Conservation (phyloP, 2,888 invertebrate genomes). For the Dendrolimus houi region DNA sequence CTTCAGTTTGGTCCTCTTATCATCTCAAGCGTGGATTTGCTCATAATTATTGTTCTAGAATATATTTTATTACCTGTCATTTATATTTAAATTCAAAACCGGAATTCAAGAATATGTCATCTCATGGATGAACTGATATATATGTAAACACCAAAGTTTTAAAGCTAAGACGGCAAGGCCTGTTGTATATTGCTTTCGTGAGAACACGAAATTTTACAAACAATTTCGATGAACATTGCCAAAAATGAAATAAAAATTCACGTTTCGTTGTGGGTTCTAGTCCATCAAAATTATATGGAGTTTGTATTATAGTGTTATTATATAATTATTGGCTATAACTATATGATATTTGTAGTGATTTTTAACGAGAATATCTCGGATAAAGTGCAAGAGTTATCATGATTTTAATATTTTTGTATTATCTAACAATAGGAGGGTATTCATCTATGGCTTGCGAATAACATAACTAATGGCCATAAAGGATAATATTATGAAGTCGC, state of each 20-base stretch:
- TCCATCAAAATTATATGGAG: slow-evolving; percentile 60
- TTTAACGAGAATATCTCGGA: slow-evolving; percentile 38
- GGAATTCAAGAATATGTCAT: no score
- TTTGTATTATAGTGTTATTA: slow-evolving; percentile 49
- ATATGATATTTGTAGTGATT: slow-evolving; percentile 7
- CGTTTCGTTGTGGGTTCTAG: slow-evolving; percentile 69
- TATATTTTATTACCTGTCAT: no score
- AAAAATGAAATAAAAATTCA: slow-evolving; percentile 45
- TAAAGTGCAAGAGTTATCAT: slow-evolving; percentile 50
- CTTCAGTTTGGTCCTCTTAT: no score
- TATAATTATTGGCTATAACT: slow-evolving; percentile 38
- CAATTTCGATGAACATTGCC: slow-evolving; percentile 25
- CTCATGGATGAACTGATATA: slow-evolving; percentile 1
- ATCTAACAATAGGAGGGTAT: slow-evolving; percentile 68
- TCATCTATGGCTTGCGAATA: slow-evolving; percentile 72
- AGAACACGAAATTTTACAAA: neutral
- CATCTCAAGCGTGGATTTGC: no score
- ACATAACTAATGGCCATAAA: slow-evolving; percentile 71
- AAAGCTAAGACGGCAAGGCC: slow-evolving; percentile 16
- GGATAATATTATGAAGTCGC: slow-evolving; percentile 58
- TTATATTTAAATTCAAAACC: no score
- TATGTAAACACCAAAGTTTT: slow-evolving; percentile 14
- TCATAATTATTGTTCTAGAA: no score
- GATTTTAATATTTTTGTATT: slow-evolving; percentile 59
- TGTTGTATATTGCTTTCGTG: slow-evolving; percentile 5